Percentiles rank a stretch among this genome's conserved stretches.
Conservation (phyloP, 2,113 vertebrate species). For the Myotis davidii region DNA sequence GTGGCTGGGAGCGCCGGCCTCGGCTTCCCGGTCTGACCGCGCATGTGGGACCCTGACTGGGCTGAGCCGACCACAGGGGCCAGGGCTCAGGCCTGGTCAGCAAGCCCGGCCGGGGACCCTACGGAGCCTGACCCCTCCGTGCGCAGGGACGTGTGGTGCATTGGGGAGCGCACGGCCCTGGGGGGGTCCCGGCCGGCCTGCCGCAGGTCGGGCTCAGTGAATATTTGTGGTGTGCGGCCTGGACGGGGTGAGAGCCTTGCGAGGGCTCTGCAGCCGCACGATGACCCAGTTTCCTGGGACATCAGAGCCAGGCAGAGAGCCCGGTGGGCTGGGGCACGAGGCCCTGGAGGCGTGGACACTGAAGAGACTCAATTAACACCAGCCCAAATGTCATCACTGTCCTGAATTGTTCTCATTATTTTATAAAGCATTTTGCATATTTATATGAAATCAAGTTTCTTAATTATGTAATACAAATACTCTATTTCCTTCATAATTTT, state of each 20-base stretch:
- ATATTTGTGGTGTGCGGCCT: not conserved
- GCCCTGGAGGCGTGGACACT: rapidly evolving
- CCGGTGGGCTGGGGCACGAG: not conserved
- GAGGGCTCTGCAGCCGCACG: not conserved
- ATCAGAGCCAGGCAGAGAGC: not conserved
- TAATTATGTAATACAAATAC: not conserved
- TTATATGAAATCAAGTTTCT: not conserved
- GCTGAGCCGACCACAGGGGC: rapidly evolving
- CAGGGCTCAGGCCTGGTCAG: not conserved
- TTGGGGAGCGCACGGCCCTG: rapidly evolving
- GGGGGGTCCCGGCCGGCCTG: not conserved
- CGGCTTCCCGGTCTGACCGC: not conserved
- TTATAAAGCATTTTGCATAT: not conserved
- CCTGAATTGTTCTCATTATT: not conserved
- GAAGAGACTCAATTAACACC: no score
- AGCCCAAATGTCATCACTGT: not conserved
- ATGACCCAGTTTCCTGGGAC: conserved; percentile 5
- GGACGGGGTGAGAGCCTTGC: not conserved
- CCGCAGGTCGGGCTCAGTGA: not conserved
- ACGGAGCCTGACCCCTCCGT: not conserved
- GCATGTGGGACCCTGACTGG: not conserved
- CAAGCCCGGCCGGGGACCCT: not conserved
- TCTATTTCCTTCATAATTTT: not conserved
- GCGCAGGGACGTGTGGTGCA: rapidly evolving
- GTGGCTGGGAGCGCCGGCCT: not conserved